phyloP scores from a whole-genome alignment of 1,140 invertebrate genomes.

The Drosophila dunni region DNA sequence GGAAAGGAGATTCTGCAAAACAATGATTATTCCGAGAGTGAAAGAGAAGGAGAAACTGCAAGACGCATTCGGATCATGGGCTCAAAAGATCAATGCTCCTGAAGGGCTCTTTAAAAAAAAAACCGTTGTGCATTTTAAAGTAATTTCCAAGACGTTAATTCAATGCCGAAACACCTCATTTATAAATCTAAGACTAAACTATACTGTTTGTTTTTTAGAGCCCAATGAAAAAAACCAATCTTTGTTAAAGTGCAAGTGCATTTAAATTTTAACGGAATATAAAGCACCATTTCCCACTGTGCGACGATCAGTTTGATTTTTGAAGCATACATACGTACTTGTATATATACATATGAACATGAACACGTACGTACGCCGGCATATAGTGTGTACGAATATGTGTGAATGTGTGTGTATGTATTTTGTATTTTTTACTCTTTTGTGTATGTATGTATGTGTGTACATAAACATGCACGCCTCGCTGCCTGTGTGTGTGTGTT shows the following conservation, averaged over 20 bases:
- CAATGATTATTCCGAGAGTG: constrained; percentile 21
- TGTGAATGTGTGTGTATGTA: constrained; percentile 14
- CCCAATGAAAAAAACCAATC: no score
- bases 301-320: constrained; percentile 15
- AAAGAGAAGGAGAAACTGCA: not conserved
- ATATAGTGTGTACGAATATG: constrained; percentile 4
- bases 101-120: not conserved
- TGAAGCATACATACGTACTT: not conserved
- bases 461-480: not conserved
- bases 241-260: not conserved
- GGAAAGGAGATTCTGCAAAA: constrained; percentile 36
- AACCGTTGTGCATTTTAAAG: no score
- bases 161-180: no score
- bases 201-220: no score
- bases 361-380: not conserved
- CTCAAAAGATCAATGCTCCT: not conserved
- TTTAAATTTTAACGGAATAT: not conserved
- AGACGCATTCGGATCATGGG: not conserved
- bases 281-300: constrained; percentile 11
- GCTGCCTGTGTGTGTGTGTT: not conserved
- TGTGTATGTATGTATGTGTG: not conserved
- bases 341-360: no score
- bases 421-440: constrained; percentile 7
- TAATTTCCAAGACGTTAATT: no score
- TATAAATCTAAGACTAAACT: no score